Conservation (phyloP, 2,888 invertebrate genomes). For the Timandra comae region DNA sequence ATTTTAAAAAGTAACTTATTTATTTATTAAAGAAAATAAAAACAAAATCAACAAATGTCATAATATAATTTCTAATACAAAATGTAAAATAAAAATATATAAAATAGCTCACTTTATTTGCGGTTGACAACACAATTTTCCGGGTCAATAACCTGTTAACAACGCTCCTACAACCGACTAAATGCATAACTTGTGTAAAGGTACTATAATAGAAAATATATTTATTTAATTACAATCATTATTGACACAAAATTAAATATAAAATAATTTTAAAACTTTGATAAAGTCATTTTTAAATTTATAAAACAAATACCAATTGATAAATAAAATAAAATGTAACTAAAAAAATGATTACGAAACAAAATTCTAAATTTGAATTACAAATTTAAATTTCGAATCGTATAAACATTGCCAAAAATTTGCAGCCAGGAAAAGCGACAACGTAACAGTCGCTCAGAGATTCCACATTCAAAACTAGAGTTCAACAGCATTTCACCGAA, state of each 20-base stretch:
- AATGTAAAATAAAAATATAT: constrained; percentile 14
- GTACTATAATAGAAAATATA: neutral
- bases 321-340: neutral
- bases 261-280: too few species aligned
- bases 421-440: constrained; percentile 46
- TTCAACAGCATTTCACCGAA: constrained; percentile 76
- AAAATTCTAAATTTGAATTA: constrained; percentile 2
- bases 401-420: constrained; percentile 44
- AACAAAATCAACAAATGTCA: too few species aligned
- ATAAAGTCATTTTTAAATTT: neutral
- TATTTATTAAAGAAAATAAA: too few species aligned
- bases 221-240: too few species aligned
- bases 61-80: too few species aligned
- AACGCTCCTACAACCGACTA: constrained; percentile 18
- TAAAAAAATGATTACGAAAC: constrained; percentile 10
- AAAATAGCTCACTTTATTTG: constrained; percentile 27
- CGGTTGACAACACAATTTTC: constrained; percentile 54
- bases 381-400: constrained; percentile 25
- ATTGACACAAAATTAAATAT: too few species aligned
- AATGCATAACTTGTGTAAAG: too few species aligned
- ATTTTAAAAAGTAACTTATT: too few species aligned
- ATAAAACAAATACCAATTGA: neutral
- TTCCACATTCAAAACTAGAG: constrained; percentile 67
- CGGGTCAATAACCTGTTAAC: constrained; percentile 58
- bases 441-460: constrained; percentile 50